These are phyloP conservation scores for Anoplopoma fimbria DNA, from an alignment of 2,113 vertebrate genomes.

Conservation along the genomic window DNA sequence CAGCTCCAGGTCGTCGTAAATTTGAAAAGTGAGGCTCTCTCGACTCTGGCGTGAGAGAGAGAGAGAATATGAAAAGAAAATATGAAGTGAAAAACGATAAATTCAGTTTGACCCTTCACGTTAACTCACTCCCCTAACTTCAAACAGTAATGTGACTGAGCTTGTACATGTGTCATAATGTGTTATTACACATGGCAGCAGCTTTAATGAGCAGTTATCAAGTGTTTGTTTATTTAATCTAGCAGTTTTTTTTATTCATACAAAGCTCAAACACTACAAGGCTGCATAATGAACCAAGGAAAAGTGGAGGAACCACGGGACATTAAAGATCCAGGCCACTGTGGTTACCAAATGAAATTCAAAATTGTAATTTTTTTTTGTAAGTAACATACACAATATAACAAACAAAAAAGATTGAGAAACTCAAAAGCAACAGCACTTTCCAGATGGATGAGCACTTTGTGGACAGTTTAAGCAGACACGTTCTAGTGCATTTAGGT, in stretches of 20 bases:
- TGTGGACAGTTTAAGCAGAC: background rate
- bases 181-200: background rate
- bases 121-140: background rate
- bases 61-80: constrained; percentile 11
- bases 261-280: background rate
- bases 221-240: background rate
- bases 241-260: background rate
- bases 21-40: constrained; percentile 23
- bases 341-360: background rate
- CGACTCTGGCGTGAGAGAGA: constrained; percentile 3
- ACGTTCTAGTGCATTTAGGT: background rate
- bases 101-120: background rate
- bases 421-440: background rate
- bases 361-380: background rate
- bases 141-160: background rate
- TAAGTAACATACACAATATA: background rate
- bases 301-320: background rate
- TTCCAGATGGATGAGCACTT: background rate
- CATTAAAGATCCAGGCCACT: background rate
- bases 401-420: background rate
- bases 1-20: constrained; percentile 54
- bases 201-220: background rate
- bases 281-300: background rate
- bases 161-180: background rate
- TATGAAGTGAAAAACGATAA: background rate